A percentile compares a stretch with the other conserved stretches of the same genome.
phyloP scores from a whole-genome alignment of 1,140 invertebrate species.

The Meteorus sp. region DNA sequence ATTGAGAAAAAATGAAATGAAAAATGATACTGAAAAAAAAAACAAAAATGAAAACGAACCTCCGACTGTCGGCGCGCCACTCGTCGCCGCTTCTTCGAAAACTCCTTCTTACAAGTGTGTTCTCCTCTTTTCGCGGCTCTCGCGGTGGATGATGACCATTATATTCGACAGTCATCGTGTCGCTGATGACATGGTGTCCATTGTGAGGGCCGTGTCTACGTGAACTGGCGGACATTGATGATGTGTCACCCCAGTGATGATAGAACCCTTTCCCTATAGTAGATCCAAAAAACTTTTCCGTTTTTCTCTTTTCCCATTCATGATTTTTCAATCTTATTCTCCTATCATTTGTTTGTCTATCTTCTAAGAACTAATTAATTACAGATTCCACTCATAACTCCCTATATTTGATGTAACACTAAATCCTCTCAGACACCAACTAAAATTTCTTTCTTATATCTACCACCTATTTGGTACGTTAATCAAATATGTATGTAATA shows the following conservation, averaged over 20 bases:
- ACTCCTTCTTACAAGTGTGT: conserved; percentile 52
- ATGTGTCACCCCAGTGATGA: conserved; percentile 43
- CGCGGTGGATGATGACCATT: conserved; percentile 63
- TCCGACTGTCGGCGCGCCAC: conserved; percentile 58
- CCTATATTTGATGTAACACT: too few relatives aligned
- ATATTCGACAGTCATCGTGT: conserved; percentile 64
- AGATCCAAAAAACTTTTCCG: conserved; percentile 49
- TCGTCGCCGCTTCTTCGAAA: conserved; percentile 58
- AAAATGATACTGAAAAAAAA: neutral
- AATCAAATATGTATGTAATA: too few relatives aligned
- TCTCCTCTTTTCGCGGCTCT: conserved; percentile 60
- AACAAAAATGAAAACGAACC: conserved; percentile 48
- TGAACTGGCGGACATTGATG: conserved; percentile 43
- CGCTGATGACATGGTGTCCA: conserved; percentile 54
- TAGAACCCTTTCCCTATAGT: conserved; percentile 57
- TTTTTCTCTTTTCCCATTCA: conserved; percentile 26
- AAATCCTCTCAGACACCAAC: too few relatives aligned
- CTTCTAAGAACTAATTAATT: too few relatives aligned
- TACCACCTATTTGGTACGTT: too few relatives aligned
- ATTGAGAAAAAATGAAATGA: neutral
- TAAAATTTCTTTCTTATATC: too few relatives aligned
- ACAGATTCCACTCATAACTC: too few relatives aligned
- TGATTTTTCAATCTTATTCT: neutral
- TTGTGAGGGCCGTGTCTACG: conserved; percentile 45
- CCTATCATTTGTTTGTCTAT: neutral